Conservation (phyloP, 2,888 invertebrate genomes). For the Volucella inanis region DNA sequence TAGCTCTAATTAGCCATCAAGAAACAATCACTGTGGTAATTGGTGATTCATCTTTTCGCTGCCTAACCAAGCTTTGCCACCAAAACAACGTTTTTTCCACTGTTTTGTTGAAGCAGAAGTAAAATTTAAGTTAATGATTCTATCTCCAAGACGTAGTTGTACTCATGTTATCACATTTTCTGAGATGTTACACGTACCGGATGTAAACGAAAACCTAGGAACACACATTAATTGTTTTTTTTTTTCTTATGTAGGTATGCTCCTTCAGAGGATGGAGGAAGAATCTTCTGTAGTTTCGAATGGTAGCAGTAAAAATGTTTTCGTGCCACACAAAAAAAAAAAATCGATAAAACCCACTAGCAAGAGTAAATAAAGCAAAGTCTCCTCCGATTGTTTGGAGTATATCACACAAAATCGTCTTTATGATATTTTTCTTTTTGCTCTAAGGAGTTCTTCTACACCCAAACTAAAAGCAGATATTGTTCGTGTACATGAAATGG, state of each 20-base stretch:
- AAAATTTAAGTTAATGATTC: constrained; percentile 22
- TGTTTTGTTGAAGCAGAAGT: neutral
- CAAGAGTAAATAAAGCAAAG: too few species aligned
- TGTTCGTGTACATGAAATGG: too few species aligned
- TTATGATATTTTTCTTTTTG: too few species aligned
- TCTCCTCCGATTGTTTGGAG: neutral
- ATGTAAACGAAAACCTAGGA: neutral
- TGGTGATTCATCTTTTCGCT: constrained; percentile 44
- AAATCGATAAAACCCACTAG: too few species aligned
- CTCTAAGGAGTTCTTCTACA: too few species aligned
- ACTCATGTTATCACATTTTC: constrained; percentile 10
- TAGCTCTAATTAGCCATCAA: constrained; percentile 50
- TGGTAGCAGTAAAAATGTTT: too few species aligned
- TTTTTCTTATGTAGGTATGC: too few species aligned
- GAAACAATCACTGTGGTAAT: constrained; percentile 49
- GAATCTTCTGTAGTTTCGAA: too few species aligned
- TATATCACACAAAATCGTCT: neutral
- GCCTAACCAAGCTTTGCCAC: constrained; percentile 8
- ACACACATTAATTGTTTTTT: too few species aligned
- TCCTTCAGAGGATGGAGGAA: too few species aligned
- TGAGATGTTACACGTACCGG: constrained; percentile 26
- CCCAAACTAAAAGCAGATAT: too few species aligned
- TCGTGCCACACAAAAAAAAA: too few species aligned
- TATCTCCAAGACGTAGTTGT: constrained; percentile 11
- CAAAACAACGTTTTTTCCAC: neutral